Conservation (phyloP, 2,113 vertebrate genomes). For the Coptodon bakossiorum region DNA sequence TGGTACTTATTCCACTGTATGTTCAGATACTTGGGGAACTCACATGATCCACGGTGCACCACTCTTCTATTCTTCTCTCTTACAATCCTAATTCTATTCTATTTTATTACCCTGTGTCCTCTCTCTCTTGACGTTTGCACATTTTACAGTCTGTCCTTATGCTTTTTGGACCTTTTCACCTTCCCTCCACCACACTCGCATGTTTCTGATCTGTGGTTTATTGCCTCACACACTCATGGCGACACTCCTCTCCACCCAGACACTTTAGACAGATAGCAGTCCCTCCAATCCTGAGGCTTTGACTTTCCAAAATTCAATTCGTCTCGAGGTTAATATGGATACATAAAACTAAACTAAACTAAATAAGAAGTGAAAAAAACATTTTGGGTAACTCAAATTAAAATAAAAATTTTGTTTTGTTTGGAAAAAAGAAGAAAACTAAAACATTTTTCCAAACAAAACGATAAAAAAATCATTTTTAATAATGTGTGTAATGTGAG, state of each 20-base stretch:
- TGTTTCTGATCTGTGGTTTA: neutral
- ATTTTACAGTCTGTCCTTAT: neutral
- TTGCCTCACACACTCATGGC: neutral
- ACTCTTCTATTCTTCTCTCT: neutral
- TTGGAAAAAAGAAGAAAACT: too few species aligned
- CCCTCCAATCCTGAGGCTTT: neutral
- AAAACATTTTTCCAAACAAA: too few species aligned
- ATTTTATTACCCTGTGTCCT: neutral
- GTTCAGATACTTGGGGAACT: neutral
- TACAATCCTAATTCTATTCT: neutral
- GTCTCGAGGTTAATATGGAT: neutral
- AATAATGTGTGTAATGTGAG: too few species aligned
- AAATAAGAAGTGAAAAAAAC: neutral
- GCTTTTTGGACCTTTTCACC: neutral
- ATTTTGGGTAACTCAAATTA: too few species aligned
- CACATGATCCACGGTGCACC: neutral
- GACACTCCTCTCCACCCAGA: neutral
- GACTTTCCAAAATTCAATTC: neutral
- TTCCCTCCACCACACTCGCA: neutral
- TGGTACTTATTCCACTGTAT: neutral
- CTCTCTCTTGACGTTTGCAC: neutral
- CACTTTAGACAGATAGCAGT: neutral
- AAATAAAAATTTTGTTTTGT: too few species aligned
- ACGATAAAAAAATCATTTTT: too few species aligned
- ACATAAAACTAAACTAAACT: neutral